Percentiles rank a stretch among this genome's conserved stretches.
Conservation (phyloP, 2,113 vertebrate species). For the Nansenia antarctica region DNA sequence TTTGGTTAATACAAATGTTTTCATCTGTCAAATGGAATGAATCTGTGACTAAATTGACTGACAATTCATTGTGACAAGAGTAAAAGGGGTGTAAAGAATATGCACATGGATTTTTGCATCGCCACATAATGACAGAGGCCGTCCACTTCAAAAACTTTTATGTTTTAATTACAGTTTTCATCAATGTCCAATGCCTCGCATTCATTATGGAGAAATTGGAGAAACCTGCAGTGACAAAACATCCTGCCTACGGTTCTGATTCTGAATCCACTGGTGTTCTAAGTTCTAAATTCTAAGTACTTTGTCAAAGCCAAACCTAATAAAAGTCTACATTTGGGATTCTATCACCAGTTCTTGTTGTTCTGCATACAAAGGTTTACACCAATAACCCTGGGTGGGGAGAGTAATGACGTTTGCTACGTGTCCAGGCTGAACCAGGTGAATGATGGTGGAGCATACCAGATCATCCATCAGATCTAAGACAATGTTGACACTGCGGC, state of each 20-base stretch:
- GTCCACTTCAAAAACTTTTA: neutral
- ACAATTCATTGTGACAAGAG: neutral
- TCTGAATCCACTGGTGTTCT: neutral
- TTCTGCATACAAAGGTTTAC: conserved; percentile 7
- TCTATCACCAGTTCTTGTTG: neutral
- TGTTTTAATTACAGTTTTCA: neutral
- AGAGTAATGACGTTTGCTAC: neutral
- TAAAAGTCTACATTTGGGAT: neutral
- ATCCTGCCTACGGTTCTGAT: neutral
- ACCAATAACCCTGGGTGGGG: neutral
- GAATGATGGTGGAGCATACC: neutral
- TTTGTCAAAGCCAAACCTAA: conserved; percentile 11
- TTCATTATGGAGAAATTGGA: neutral
- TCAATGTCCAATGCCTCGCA: neutral
- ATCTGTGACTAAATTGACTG: neutral
- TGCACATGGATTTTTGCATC: neutral
- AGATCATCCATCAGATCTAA: conserved; percentile 11
- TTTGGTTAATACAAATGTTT: neutral
- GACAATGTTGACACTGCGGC: conserved; percentile 11
- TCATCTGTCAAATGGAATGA: neutral
- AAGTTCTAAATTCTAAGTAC: neutral
- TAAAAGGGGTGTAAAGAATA: neutral
- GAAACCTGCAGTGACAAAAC: neutral
- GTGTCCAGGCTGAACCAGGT: neutral
- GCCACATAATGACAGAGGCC: neutral